Evolutionary conservation across 2,797 vertebrate genomes (phyloP), one percentile per base, ranked within the genome.

Genomic region (Percopsis omiscomaycus): DNA sequence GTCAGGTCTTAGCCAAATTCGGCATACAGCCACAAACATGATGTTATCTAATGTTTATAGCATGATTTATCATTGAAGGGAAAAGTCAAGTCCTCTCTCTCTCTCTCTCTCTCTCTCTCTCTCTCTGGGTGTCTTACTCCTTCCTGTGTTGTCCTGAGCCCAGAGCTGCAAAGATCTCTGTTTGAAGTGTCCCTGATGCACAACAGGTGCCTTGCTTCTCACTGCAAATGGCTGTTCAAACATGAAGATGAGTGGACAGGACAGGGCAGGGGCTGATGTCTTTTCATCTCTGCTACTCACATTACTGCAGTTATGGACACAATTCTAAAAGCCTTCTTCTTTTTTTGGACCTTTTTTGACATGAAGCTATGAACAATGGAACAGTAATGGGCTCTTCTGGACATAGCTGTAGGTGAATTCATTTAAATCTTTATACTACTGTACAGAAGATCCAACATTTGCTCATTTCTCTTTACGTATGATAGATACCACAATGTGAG

Each of bases 171-270:
- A 12, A 68, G 45, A 69, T 74, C 71, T 47, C 49, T 52, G 66
- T 76, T 79, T 82, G 66, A 88, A 77, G 77, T 74, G 5, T 74
- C 52, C 32, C 60, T 79, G 77, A 81, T 84, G 79, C 48, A 81
- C 63, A 81, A 75, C 72, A 84, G 79, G 77, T 81, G 73, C 69
- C 32, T 49, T 0, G 51, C 58, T 73, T 75, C 80, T 73, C 63
- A 74, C 58, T 70, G 73, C n/a, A 83, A 65, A 80, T 67, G 14
- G 66, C n/a, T 66, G 14, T 80, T 77, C 50, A 81, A 81, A 76
- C 37, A 65, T 59, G 68, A 76, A 59, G 50, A 66, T n/a, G 14
- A 59, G 60, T 15, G 42, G 53, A 76, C 52, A 60, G 44, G 27
- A 71, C 64, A 3, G 51, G 16, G 37, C 48, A 44, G 49, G 54